Base-by-base conservation (phyloP, 2,888 invertebrate species). In the Leptinotarsa peninsularis region DNA sequence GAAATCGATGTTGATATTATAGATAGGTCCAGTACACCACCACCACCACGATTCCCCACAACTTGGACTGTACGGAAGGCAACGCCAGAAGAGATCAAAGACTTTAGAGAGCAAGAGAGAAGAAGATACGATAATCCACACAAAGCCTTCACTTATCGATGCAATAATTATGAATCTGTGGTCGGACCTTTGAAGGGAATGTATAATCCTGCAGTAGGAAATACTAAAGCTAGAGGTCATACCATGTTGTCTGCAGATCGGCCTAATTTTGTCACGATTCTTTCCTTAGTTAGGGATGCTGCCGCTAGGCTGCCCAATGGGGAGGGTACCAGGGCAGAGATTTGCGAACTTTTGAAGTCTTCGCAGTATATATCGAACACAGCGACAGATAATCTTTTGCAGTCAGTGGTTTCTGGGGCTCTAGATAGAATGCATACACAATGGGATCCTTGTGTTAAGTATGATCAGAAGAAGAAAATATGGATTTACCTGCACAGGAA, bases 401-500 rank as follows among this genome's bases (percentile, higher is more conserved):
- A 96, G 82, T 94, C 94, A 3, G 96, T 96, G 0, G 95, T 98
- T 0, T 96, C 96, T 76, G 95, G 97, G 0, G 97, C 97, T 0
- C 88, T 98, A 67, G 98, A 98, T 85, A 90, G 97, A 21, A 92
- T 98, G 86, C 95, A 97, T 83, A 95, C 94, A 14, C 95, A 98
- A 81, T 93, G 94, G 73, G 98, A 98, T 89, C 98, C 98, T 0
- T 96, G 97, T 83, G 97, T 98, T 1, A 95, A 96, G 83, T 98
- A 97, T 85, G 97, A 98, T 87, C 94, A 95, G 1, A 93, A 95
- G 83, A 92, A 96, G 4, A 97, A 98, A 83, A 93, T 96, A 49
- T 98, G 98, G 98, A 95, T 98, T n/a, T 98, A 98, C 87, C 89
- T 98, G 73, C 98, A 98, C 87, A 91, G 97, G 67, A 92, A 93